Percentiles rank a stretch among this genome's conserved stretches.
These are phyloP conservation scores for Coelopa frigida DNA, from an alignment of 1,140 invertebrate species.

Conservation along the genomic window DNA sequence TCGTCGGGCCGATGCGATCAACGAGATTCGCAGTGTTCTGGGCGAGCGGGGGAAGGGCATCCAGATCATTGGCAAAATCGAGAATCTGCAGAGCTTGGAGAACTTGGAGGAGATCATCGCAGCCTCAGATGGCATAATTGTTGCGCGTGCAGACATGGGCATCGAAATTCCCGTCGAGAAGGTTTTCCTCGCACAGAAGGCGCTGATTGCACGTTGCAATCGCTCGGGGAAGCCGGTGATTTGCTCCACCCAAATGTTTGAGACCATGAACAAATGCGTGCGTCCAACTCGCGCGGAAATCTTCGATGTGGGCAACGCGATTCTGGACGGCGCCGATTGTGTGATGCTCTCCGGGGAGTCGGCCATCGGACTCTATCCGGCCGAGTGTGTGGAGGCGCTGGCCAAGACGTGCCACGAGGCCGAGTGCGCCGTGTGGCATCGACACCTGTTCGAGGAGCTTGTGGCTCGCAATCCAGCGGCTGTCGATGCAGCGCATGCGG, in stretches of 20 bases:
- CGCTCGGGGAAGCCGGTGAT: constrained; percentile 91
- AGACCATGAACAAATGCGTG: constrained; percentile 94
- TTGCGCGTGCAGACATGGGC: constrained; percentile 89
- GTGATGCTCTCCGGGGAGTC: constrained; percentile 97
- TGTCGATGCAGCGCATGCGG: constrained; percentile 83
- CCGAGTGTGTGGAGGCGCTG: constrained; percentile 86
- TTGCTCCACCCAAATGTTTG: constrained; percentile 95
- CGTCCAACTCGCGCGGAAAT: constrained; percentile 89
- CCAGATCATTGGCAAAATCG: constrained; percentile 92
- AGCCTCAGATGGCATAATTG: constrained; percentile 92
- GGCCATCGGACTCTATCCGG: constrained; percentile 92
- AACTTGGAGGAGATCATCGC: constrained; percentile 90
- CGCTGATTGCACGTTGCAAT: constrained; percentile 88
- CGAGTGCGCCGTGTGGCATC: constrained; percentile 93
- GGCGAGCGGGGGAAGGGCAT: constrained; percentile 88
- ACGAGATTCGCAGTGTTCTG: constrained; percentile 79
- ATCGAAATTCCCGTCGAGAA: constrained; percentile 97
- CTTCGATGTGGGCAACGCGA: constrained; percentile 94
- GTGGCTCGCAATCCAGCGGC: constrained; percentile 58
- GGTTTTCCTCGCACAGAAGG: constrained; percentile 94
- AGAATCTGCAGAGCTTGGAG: constrained; percentile 92
- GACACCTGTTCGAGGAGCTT: constrained; percentile 83
- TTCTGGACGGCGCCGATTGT: constrained; percentile 94
- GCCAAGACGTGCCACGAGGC: constrained; percentile 94
- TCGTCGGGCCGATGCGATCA: constrained; percentile 78